Conservation (phyloP, 2,797 vertebrate genomes). For the Astyanax mexicanus region DNA sequence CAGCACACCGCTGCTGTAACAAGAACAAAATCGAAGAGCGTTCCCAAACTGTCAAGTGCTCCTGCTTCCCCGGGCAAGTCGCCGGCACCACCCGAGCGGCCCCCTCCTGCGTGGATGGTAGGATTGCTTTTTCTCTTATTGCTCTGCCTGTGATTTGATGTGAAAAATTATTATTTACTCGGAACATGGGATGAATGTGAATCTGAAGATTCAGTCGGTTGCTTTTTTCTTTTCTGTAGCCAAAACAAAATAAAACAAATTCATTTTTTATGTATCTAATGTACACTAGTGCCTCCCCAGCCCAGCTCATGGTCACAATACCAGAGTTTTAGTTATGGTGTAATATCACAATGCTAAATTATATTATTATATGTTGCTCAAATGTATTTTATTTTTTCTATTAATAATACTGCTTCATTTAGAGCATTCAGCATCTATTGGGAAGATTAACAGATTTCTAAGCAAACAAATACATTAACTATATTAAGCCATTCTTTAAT, state of each 20-base stretch:
- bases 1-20: constrained; percentile 97
- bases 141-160: constrained; percentile 31
- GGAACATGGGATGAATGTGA: constrained; percentile 17
- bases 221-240: background rate
- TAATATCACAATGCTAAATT: background rate
- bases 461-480: no score
- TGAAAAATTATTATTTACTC: constrained; percentile 19
- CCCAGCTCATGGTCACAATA: background rate
- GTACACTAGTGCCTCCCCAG: background rate
- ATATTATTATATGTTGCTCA: no score
- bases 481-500: no score
- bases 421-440: no score
- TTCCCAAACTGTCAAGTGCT: constrained; percentile 98
- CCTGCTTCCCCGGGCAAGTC: constrained; percentile 97
- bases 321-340: background rate
- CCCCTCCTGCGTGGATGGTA: constrained; percentile 98
- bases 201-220: background rate
- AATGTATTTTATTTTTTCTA: no score
- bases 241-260: background rate
- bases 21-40: constrained; percentile 97
- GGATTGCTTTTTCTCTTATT: constrained; percentile 38
- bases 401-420: no score
- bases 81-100: constrained; percentile 94
- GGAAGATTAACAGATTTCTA: no score
- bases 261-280: background rate